A percentile compares a stretch with the other conserved stretches of the same genome.
These are phyloP conservation scores for Lithophane semibrunnea DNA, from an alignment of 2,888 invertebrate species.

Conservation along the genomic window DNA sequence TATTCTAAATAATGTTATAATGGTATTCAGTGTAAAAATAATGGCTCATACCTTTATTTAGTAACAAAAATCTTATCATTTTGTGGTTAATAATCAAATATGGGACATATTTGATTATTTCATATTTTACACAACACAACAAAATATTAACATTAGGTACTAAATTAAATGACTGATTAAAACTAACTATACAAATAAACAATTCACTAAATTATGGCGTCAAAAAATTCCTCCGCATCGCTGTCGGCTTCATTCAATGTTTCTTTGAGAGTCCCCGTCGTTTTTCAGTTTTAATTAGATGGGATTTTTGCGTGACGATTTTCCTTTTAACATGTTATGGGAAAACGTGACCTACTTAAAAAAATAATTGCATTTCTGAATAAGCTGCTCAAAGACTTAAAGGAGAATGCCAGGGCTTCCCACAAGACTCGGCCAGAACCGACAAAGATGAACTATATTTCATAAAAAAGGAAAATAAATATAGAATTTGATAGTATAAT, in stretches of 20 bases:
- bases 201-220: no score
- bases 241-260: not conserved
- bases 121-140: not conserved
- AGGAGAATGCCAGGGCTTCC: no score
- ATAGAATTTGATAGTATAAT: no score
- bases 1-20: not conserved
- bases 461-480: no score
- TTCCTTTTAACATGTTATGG: not conserved
- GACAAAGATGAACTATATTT: no score
- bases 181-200: no score
- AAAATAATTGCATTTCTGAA: constrained; percentile 37
- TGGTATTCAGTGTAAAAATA: not conserved
- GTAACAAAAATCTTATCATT: not conserved
- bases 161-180: no score
- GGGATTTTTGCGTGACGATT: not conserved
- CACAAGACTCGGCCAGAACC: no score
- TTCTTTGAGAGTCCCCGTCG: not conserved
- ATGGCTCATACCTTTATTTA: not conserved
- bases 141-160: no score
- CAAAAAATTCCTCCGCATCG: no score
- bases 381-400: constrained; percentile 45
- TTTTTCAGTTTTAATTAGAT: constrained; percentile 8
- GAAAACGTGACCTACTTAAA: constrained; percentile 21
- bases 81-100: no score
- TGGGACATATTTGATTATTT: not conserved